phyloP scores from a whole-genome alignment of 2,113 vertebrate genomes.

The Pleuronectes platessa region DNA sequence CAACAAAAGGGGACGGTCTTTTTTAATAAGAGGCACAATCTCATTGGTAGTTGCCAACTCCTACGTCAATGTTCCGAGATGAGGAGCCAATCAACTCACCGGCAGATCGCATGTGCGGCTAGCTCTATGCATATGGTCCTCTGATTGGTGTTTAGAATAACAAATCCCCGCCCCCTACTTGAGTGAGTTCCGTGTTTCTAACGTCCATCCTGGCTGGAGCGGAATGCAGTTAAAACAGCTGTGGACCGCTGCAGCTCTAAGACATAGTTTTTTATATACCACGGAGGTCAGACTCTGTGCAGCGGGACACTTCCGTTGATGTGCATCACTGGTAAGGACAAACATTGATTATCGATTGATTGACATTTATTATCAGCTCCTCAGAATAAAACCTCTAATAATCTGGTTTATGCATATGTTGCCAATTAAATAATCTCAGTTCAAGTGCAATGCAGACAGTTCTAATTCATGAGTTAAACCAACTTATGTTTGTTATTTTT shows the following conservation, averaged over 20 bases:
- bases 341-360: slow-evolving; percentile 12
- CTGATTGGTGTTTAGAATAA: slow-evolving; percentile 58
- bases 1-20: neutral
- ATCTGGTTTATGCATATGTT: neutral
- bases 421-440: neutral
- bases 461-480: neutral
- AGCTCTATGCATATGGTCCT: neutral
- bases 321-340: slow-evolving; percentile 40
- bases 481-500: no score
- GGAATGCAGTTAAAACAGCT: neutral
- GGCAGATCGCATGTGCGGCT: slow-evolving; percentile 27
- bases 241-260: neutral
- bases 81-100: slow-evolving; percentile 62
- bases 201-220: neutral
- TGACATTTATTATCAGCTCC: neutral
- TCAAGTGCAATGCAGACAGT: neutral
- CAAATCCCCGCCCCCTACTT: neutral
- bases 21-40: neutral
- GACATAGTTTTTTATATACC: neutral
- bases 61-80: slow-evolving; percentile 74
- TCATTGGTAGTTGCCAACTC: slow-evolving; percentile 34
- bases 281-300: neutral
- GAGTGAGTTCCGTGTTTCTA: slow-evolving; percentile 22
- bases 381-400: neutral
- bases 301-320: neutral